A percentile compares a stretch with the other conserved stretches of the same genome.
phyloP scores from a whole-genome alignment of 2,797 vertebrate species.

The Gallinago nigripennis region DNA sequence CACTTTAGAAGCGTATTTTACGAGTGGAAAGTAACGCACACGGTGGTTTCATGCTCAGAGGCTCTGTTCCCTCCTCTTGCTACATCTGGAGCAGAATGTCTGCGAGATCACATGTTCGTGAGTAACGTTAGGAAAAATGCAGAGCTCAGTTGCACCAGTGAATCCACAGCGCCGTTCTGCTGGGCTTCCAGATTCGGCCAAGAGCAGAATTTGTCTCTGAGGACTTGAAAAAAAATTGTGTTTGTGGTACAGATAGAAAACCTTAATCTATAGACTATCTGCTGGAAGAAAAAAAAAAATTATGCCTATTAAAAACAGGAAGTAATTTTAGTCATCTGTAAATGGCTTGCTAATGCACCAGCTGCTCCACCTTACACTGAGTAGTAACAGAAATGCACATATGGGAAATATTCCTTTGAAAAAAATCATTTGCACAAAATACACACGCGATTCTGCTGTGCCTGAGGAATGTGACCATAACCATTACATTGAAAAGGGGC shows the following conservation, averaged over 20 bases:
- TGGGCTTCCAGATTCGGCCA: not conserved
- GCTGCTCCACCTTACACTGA: not conserved
- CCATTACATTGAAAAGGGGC: not conserved
- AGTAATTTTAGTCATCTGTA: not conserved
- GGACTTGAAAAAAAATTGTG: not conserved
- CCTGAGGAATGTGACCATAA: not conserved
- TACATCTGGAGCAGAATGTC: constrained; percentile 52
- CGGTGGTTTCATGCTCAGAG: not conserved
- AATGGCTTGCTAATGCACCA: not conserved
- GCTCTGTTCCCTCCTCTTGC: constrained; percentile 29
- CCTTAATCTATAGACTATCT: not conserved
- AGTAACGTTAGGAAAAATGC: constrained; percentile 54
- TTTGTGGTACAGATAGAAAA: not conserved
- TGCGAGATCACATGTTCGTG: constrained; percentile 53
- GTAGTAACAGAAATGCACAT: not conserved
- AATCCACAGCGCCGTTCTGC: not conserved
- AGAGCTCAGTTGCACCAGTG: not conserved
- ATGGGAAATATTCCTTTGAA: not conserved
- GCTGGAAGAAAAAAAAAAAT: not conserved
- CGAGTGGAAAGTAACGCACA: not conserved
- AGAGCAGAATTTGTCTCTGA: not conserved
- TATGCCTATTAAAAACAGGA: constrained; percentile 16
- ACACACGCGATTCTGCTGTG: not conserved
- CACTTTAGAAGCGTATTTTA: not conserved
- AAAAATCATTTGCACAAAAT: not conserved